Base-by-base conservation (phyloP, 2,113 vertebrate genomes). In the Trematocara macrostoma region DNA sequence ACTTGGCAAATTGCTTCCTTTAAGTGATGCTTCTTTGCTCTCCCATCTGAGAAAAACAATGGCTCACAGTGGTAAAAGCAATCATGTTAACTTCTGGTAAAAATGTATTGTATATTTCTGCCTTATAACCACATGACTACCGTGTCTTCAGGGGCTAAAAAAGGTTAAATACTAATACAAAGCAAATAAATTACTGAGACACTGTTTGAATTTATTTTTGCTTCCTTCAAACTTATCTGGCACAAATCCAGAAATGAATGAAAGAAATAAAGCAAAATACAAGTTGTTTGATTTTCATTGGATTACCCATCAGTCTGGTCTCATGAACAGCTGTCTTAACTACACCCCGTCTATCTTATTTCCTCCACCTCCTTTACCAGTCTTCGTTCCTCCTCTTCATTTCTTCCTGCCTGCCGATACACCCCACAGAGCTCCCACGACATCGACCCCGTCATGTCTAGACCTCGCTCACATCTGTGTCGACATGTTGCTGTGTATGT, bases 381-480 rank as follows among this genome's bases (percentile, higher is more conserved):
- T 64, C 34, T 23, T 3, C 20, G 2, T 40, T 52, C 23, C 78
- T 51, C 53, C 18, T 40, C 51, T 47, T 18, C 31, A 42, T 40
- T 5, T 18, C 38, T 34, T n/a, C n/a, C 12, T 31, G 8, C 59
- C 18, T 20, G 53, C 40, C 34, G 12, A 47, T 78, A 57, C 92
- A 49, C 86, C 94, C 91, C 89, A 81, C 83, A 53, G 89, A 84
- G 92, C 87, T 95, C 94, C 94, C 95, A 95, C 94, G 93, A 93
- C 94, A 92, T 94, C 87, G 76, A 87, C 49, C 83, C 74, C 80
- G 55, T 83, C 79, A 81, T 67, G 84, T 89, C 81, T 85, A 85
- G 74, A 83, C 85, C 69, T 61, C 11, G 67, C 52, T 71, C 11
- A 31, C 40, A 23, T 69, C 56, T 89, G 79, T 82, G 69, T 86